phyloP scores from a whole-genome alignment of 2,797 vertebrate genomes.

The Crenuchus spilurus region DNA sequence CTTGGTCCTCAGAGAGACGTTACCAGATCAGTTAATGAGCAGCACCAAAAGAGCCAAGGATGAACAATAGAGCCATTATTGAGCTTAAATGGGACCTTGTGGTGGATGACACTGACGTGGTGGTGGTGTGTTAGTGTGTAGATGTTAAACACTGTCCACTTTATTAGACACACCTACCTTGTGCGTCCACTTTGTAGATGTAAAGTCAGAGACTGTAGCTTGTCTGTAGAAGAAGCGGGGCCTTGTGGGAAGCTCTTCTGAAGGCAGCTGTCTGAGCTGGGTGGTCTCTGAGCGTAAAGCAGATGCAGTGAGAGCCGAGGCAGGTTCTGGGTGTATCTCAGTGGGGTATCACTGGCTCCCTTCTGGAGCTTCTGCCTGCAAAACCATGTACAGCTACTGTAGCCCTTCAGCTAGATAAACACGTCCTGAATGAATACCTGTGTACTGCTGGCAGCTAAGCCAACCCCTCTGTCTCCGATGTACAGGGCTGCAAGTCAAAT shows the following conservation, averaged over 20 bases:
- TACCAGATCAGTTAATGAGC: slow-evolving; percentile 21
- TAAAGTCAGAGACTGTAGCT: too few species aligned
- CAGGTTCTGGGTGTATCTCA: slow-evolving; percentile 31
- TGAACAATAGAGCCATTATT: too few species aligned
- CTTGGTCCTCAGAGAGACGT: slow-evolving; percentile 41
- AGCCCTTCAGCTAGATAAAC: slow-evolving; percentile 10
- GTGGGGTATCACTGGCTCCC: slow-evolving; percentile 12
- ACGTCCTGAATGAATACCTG: not conserved
- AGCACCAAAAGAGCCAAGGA: not conserved
- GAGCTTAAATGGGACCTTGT: too few species aligned
- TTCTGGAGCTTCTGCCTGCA: not conserved
- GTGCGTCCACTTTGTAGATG: too few species aligned
- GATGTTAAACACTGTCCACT: too few species aligned
- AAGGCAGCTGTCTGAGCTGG: not conserved
- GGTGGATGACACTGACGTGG: too few species aligned
- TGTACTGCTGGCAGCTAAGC: slow-evolving; percentile 2
- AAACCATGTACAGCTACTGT: not conserved
- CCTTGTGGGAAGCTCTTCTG: not conserved
- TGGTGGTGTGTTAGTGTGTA: too few species aligned
- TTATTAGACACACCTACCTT: too few species aligned
- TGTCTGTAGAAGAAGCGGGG: not conserved
- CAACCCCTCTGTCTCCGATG: not conserved
- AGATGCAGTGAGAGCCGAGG: slow-evolving; percentile 17
- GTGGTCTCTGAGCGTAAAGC: slow-evolving; percentile 1
- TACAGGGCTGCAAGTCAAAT: not conserved